Conservation (phyloP, 2,888 invertebrate genomes). For the Pegoplata infirma region DNA sequence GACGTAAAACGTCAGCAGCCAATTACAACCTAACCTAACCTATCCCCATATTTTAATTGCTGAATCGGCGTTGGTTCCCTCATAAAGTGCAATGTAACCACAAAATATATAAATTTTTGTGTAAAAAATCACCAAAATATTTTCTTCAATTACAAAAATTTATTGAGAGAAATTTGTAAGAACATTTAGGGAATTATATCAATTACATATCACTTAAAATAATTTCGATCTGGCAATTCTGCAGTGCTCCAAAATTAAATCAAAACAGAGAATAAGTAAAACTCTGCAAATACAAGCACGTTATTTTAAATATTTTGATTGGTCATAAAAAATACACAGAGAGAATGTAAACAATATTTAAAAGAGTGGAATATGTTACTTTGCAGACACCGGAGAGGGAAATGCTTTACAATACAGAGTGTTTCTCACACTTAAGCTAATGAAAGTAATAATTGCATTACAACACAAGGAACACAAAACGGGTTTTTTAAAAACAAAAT, state of each 20-base stretch:
- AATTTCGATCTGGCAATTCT: slow-evolving; percentile 30
- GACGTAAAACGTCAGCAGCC: no score
- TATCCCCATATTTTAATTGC: no score
- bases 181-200: no score
- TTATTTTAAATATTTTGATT: slow-evolving; percentile 55
- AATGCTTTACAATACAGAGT: not conserved
- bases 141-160: no score
- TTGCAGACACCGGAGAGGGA: not conserved
- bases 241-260: not conserved
- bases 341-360: slow-evolving; percentile 34
- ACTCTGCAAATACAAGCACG: slow-evolving; percentile 44
- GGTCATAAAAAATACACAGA: slow-evolving; percentile 12
- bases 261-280: slow-evolving; percentile 41
- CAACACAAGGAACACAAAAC: slow-evolving; percentile 9
- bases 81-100: no score
- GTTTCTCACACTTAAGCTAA: slow-evolving; percentile 5
- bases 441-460: slow-evolving; percentile 29
- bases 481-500: slow-evolving; percentile 39
- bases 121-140: no score
- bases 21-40: no score
- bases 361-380: not conserved
- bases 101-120: no score
- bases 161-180: no score
- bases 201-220: not conserved
- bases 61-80: no score